Evolutionary conservation across 2,888 invertebrate species (phyloP).

Genomic region (Diaprepes abbreviatus): DNA sequence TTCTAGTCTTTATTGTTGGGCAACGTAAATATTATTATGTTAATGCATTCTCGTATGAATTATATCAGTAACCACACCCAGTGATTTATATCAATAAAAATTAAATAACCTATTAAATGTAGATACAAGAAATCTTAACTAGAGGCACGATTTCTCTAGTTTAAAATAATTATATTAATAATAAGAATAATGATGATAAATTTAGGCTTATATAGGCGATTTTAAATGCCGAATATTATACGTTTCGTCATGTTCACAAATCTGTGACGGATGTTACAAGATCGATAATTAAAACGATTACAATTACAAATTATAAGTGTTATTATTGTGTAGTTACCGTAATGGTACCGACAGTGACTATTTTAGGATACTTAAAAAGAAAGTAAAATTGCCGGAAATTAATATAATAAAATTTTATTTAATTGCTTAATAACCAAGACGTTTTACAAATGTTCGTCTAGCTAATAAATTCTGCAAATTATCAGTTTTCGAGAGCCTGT

Average conservation of each 20-base stretch:
- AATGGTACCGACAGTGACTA: neutral
- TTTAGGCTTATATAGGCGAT: no score
- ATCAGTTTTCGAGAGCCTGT: neutral
- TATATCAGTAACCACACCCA: no score
- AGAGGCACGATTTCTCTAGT: no score
- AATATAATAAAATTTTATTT: neutral
- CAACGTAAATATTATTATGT: no score
- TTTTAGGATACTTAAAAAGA: neutral
- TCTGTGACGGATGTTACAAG: neutral
- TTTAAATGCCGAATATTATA: neutral
- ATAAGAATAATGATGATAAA: neutral
- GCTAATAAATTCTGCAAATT: neutral
- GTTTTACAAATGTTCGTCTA: neutral
- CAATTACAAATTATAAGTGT: no score
- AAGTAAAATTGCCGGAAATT: neutral
- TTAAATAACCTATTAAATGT: no score
- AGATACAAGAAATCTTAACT: no score
- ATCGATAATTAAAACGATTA: neutral
- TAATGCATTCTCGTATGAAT: no score
- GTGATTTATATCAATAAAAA: no score
- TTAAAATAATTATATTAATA: neutral
- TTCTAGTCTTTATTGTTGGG: no score
- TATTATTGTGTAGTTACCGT: neutral
- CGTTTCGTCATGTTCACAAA: neutral
- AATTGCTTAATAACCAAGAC: neutral